These are phyloP conservation scores for Heterotis niloticus DNA, from an alignment of 2,113 vertebrate species.

Conservation along the genomic window DNA sequence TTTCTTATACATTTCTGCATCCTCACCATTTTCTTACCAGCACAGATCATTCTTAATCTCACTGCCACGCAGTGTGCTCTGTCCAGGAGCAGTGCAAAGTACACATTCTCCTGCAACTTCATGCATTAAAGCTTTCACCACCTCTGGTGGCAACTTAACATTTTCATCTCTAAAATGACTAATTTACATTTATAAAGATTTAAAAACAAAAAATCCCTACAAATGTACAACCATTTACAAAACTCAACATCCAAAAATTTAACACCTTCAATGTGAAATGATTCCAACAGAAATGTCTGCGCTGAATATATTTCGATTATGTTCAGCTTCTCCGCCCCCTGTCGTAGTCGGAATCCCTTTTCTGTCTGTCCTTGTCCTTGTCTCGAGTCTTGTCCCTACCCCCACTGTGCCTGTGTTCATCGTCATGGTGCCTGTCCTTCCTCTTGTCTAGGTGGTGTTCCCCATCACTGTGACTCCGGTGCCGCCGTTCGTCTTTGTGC, in stretches of 20 bases:
- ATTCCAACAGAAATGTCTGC: slow-evolving; percentile 37
- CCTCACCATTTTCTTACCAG: slow-evolving; percentile 23
- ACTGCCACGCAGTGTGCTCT: no score
- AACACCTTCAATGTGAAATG: slow-evolving; percentile 27
- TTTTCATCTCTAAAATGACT: slow-evolving; percentile 59
- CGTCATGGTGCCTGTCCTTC: slow-evolving; percentile 74
- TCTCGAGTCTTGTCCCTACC: slow-evolving; percentile 70
- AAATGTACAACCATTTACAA: slow-evolving; percentile 41
- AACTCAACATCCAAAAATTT: slow-evolving; percentile 30
- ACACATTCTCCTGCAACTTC: not conserved
- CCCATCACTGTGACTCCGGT: slow-evolving; percentile 63
- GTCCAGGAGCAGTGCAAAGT: no score
- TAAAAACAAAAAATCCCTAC: slow-evolving; percentile 42
- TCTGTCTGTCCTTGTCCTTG: slow-evolving; percentile 74
- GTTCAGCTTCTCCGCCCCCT: slow-evolving; percentile 77
- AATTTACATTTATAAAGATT: slow-evolving; percentile 66
- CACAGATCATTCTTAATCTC: not conserved
- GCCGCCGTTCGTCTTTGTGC: slow-evolving; percentile 57
- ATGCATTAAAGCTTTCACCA: slow-evolving; percentile 44
- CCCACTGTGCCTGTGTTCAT: slow-evolving; percentile 65
- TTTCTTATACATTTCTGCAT: slow-evolving; percentile 31
- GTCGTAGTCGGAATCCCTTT: slow-evolving; percentile 70
- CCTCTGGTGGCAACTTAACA: slow-evolving; percentile 19
- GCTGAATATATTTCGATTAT: slow-evolving; percentile 45
- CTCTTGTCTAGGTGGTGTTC: slow-evolving; percentile 69